phyloP scores from a whole-genome alignment of 2,113 vertebrate species.

The Alectura lathami region DNA sequence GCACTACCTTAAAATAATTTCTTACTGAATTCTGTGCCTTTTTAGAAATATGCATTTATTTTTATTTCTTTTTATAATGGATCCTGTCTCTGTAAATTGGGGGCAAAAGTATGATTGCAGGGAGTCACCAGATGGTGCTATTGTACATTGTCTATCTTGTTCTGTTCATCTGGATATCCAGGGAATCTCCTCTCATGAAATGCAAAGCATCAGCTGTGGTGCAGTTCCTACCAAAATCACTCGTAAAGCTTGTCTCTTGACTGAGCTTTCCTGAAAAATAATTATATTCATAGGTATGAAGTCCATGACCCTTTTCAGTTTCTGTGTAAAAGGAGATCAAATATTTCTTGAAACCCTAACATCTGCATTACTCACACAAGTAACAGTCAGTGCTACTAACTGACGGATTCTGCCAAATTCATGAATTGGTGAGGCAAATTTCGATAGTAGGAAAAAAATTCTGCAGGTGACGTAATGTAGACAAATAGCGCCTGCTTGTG shows the following conservation, averaged over 20 bases:
- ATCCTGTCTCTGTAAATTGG: not conserved
- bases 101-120: conserved; percentile 33
- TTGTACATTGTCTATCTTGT: conserved; percentile 48
- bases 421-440: not conserved
- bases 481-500: not conserved
- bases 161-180: not conserved
- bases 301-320: not conserved
- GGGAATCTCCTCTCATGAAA: not conserved
- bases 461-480: not conserved
- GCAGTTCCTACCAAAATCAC: not conserved
- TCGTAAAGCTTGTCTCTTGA: not conserved
- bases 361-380: rapidly evolving
- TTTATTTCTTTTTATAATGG: not conserved
- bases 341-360: not conserved
- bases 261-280: not conserved
- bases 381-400: not conserved
- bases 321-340: not conserved
- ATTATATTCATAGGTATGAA: not conserved
- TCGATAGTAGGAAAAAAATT: not conserved
- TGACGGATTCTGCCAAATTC: not conserved
- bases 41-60: not conserved
- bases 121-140: conserved; percentile 72
- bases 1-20: not conserved
- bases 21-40: not conserved
- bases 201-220: not conserved